phyloP scores from a whole-genome alignment of 2,888 invertebrate species.

The Trissolcus brochymenae region DNA sequence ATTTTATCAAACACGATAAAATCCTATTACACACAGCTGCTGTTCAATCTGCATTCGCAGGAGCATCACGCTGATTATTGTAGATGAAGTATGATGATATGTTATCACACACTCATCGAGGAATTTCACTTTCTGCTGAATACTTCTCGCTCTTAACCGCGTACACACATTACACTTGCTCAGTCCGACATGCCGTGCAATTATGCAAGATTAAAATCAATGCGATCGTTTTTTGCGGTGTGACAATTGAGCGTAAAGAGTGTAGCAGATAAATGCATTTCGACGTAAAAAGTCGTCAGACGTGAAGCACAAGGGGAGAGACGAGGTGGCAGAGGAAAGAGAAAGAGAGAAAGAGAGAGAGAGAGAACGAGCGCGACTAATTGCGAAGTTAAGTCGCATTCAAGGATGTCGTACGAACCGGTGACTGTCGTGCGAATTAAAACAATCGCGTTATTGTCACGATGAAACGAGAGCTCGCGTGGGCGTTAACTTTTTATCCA shows the following conservation, averaged over 20 bases:
- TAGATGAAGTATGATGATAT: slow-evolving; percentile 30
- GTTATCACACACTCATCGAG: slow-evolving; percentile 15
- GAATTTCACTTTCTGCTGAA: slow-evolving; percentile 26
- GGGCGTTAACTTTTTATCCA: slow-evolving; percentile 56
- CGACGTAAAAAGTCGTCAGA: slow-evolving; percentile 6
- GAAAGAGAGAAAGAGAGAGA: slow-evolving; percentile 3
- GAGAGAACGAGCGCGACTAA: slow-evolving; percentile 17
- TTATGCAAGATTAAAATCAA: slow-evolving; percentile 30
- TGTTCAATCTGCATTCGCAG: slow-evolving; percentile 14
- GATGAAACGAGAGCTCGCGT: slow-evolving; percentile 54
- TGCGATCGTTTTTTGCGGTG: slow-evolving; percentile 8
- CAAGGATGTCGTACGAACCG: slow-evolving; percentile 48
- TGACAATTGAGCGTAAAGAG: slow-evolving; percentile 9
- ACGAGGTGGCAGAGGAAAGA: background rate
- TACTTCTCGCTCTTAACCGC: background rate
- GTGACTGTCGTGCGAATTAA: slow-evolving; percentile 37
- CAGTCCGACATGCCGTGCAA: slow-evolving; percentile 10
- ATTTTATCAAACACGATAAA: no score
- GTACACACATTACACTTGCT: slow-evolving; percentile 3
- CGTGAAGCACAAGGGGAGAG: background rate
- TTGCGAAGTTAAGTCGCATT: slow-evolving; percentile 40
- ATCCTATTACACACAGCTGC: background rate
- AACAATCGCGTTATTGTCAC: slow-evolving; percentile 55
- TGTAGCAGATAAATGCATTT: slow-evolving; percentile 11
- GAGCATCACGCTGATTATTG: slow-evolving; percentile 14